Evolutionary conservation across 2,113 vertebrate genomes (phyloP), one percentile per base, ranked within the genome.

Genomic region (Copsychus sechellarum): DNA sequence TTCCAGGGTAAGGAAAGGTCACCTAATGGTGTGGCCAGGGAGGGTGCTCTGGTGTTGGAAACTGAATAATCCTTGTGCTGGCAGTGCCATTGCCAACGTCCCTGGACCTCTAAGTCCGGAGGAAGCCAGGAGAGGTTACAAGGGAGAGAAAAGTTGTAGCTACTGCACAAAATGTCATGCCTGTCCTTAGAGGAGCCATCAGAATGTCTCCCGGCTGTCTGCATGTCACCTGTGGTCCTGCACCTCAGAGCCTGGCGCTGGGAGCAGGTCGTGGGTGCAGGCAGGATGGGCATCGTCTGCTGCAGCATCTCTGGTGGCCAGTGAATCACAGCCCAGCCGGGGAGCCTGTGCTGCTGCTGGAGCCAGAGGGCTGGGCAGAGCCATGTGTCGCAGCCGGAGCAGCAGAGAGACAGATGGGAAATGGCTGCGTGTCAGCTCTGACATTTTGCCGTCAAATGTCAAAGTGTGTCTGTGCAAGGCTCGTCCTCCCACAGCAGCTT

Each of bases 391-490:
- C 70, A 83, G 60, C 29, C 57, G 18, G 72, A 26, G 50, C 45
- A 72, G 26, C 1, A 1, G 48, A 28, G 88, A 36, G 53, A 57
- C 70, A 84, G 81, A 85, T 93, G 94, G 82, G 67, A 78, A 38
- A 25, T 17, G 76, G 79, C 76, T 62, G 51, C 4, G 1, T 81
- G 81, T 79, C 69, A 71, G 43, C 56, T 50, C n/a, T 88, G 91
- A 74, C 57, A 60, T 93, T 93, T 92, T 67, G 56, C 81, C 16
- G 69, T 90, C 83, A 81, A 91, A 91, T 95, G 88, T 80, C 90
- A 82, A 25, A 65, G 50, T 92, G 92, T 86, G 74, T 79, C 82
- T 81, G 28, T 71, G 72, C 28, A 45, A 81, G 58, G 43, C 65
- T 45, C 16, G n/a, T 71, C 83, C 69, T 96, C 83, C 92, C 81